phyloP scores from a whole-genome alignment of 2,113 vertebrate species.

The Tetrao urogallus region DNA sequence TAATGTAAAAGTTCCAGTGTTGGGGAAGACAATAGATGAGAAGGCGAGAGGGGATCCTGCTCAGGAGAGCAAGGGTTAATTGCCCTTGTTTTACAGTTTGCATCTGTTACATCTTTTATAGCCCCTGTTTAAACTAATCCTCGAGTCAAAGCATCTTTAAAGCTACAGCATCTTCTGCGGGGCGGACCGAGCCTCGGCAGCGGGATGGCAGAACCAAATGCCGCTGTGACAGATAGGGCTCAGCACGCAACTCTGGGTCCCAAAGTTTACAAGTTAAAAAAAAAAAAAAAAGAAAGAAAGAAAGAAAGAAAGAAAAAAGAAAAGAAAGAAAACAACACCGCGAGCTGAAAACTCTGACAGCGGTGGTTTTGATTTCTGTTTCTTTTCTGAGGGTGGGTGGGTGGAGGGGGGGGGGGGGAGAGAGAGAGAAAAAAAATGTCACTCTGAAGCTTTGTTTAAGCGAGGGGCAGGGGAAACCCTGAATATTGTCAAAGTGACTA shows the following conservation, averaged over 20 bases:
- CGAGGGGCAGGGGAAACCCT: slow-evolving; percentile 62
- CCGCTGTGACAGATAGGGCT: slow-evolving; percentile 80
- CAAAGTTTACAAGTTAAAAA: slow-evolving; percentile 76
- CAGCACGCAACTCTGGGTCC: slow-evolving; percentile 50
- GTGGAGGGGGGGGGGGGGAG: background rate
- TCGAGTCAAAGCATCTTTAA: slow-evolving; percentile 76
- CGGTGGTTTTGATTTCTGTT: slow-evolving; percentile 79
- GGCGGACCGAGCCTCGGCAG: slow-evolving; percentile 71
- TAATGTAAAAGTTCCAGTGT: slow-evolving; percentile 56
- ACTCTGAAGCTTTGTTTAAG: slow-evolving; percentile 68
- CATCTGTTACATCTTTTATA: slow-evolving; percentile 90
- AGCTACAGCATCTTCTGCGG: slow-evolving; percentile 75
- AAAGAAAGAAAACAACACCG: background rate
- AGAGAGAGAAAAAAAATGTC: background rate
- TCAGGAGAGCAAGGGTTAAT: slow-evolving; percentile 82
- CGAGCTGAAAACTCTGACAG: slow-evolving; percentile 70
- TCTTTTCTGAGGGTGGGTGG: slow-evolving; percentile 62
- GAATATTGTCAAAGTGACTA: slow-evolving; percentile 78
- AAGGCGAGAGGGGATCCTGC: slow-evolving; percentile 63
- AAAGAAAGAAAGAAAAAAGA: background rate
- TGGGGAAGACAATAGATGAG: slow-evolving; percentile 77
- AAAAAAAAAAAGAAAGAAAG: background rate
- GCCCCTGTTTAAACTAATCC: slow-evolving; percentile 85
- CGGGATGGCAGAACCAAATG: slow-evolving; percentile 59
- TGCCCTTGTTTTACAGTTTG: slow-evolving; percentile 86